Evolutionary conservation across 2,797 vertebrate genomes (phyloP).

Genomic region (Brotula barbata): DNA sequence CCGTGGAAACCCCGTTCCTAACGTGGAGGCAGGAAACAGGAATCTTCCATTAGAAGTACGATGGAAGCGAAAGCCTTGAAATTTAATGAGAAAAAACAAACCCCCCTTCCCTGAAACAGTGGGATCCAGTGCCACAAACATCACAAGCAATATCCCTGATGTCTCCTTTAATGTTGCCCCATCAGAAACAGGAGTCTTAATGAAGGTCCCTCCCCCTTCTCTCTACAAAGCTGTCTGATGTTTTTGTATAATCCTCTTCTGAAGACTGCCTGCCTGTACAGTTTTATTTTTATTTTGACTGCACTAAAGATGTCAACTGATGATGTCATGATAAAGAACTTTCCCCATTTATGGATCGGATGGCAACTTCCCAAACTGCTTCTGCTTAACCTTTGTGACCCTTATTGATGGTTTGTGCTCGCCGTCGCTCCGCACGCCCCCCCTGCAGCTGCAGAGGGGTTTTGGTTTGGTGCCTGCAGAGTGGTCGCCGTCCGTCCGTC

Average conservation of each 20-base stretch:
- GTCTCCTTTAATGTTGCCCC: constrained; percentile 44
- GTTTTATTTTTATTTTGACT: constrained; percentile 63
- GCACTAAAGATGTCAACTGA: constrained; percentile 81
- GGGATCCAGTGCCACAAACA: constrained; percentile 47
- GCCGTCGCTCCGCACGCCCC: constrained; percentile 13
- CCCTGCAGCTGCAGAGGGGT: constrained; percentile 48
- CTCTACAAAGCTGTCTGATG: constrained; percentile 52
- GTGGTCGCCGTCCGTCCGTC: no score
- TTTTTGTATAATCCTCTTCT: constrained; percentile 23
- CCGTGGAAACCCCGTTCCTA: no score
- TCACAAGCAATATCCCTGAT: constrained; percentile 66
- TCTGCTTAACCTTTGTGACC: constrained; percentile 58
- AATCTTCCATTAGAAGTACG: constrained; percentile 13
- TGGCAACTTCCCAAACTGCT: constrained; percentile 64
- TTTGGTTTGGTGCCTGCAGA: constrained; percentile 52
- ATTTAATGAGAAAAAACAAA: constrained; percentile 7
- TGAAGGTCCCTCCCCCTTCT: constrained; percentile 10
- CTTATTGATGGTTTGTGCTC: constrained; percentile 54
- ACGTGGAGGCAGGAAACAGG: constrained; percentile 13
- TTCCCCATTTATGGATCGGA: constrained; percentile 58
- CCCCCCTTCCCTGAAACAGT: not conserved
- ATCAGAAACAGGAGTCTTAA: constrained; percentile 41
- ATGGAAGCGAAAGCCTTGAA: constrained; percentile 7
- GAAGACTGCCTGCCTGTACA: constrained; percentile 67
- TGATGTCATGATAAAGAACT: constrained; percentile 76